A percentile compares a stretch with the other conserved stretches of the same genome.
Evolutionary conservation across 2,797 vertebrate species (phyloP).

Genomic region (Pelodytes ibericus): DNA sequence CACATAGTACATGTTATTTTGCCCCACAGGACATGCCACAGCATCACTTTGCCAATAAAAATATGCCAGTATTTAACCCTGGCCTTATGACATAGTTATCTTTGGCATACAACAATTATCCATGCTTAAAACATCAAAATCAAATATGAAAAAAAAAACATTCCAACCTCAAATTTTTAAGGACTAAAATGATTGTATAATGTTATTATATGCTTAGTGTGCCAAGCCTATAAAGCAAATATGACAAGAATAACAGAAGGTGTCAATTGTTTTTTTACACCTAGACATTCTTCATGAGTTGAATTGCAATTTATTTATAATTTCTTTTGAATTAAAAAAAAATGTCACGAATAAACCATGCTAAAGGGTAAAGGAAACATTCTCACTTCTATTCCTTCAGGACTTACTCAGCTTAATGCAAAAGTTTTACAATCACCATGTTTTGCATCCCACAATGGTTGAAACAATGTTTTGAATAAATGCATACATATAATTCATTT

Average conservation of each 20-base stretch:
- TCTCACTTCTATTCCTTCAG: conserved; percentile 4
- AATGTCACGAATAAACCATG: conserved; percentile 2
- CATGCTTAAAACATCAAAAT: no score
- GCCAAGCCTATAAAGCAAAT: neutral
- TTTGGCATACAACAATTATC: no score
- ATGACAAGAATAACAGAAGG: neutral
- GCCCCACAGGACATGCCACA: no score
- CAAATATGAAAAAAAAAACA: no score
- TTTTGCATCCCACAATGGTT: neutral
- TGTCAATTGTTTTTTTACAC: neutral
- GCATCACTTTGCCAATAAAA: no score
- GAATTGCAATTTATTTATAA: neutral
- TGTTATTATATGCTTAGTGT: neutral
- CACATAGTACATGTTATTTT: no score
- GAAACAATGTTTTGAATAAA: conserved; percentile 24
- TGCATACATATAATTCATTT: conserved; percentile 16
- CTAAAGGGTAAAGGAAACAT: conserved; percentile 14
- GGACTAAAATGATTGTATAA: neutral
- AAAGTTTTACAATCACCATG: conserved; percentile 9
- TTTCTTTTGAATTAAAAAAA: conserved; percentile 6
- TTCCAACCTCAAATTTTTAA: neutral
- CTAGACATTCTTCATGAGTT: neutral
- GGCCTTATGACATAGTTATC: no score
- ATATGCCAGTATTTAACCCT: no score
- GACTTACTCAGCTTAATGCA: neutral